Evolutionary conservation across 2,888 invertebrate species (phyloP).

Genomic region (Drosophila mimetica): DNA sequence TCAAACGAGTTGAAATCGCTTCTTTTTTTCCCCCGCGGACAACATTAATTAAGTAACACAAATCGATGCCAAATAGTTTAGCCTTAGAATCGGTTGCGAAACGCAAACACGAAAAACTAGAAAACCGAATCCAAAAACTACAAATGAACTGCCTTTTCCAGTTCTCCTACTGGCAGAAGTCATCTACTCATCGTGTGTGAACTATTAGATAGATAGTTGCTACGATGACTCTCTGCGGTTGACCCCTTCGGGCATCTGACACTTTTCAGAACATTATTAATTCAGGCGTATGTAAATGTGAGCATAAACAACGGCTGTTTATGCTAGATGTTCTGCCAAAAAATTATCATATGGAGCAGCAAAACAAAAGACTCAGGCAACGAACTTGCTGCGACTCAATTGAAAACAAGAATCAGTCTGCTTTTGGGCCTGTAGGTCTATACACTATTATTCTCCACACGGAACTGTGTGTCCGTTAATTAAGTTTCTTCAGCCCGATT

Average conservation of each 20-base stretch:
- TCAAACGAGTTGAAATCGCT: conserved; percentile 45
- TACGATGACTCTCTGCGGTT: conserved; percentile 6
- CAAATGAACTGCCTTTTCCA: conserved; percentile 45
- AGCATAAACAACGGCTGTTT: conserved; percentile 32
- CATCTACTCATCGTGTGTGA: conserved; percentile 20
- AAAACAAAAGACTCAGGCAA: conserved; percentile 44
- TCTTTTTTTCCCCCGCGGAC: conserved; percentile 39
- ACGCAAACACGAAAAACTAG: conserved; percentile 63
- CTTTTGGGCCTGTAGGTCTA: conserved; percentile 40
- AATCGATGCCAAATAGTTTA: conserved; percentile 54
- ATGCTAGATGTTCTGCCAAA: conserved; percentile 6
- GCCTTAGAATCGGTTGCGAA: conserved; percentile 64
- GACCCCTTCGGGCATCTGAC: conserved; percentile 19
- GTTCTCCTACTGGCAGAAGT: conserved; percentile 39
- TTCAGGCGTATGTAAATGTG: conserved; percentile 22
- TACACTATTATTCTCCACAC: conserved; percentile 21
- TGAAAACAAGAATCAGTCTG: conserved; percentile 54
- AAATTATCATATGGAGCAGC: conserved; percentile 51
- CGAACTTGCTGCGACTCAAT: conserved; percentile 20
- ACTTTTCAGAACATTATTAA: conserved; percentile 29
- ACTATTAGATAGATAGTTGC: conserved; percentile 38
- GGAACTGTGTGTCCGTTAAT: conserved; percentile 45
- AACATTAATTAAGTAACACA: conserved; percentile 57
- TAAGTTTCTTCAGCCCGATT: conserved; percentile 16
- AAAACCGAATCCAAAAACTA: conserved; percentile 37